Evolutionary conservation across 2,797 vertebrate species (phyloP).

Genomic region (Aldrovandia affinis): DNA sequence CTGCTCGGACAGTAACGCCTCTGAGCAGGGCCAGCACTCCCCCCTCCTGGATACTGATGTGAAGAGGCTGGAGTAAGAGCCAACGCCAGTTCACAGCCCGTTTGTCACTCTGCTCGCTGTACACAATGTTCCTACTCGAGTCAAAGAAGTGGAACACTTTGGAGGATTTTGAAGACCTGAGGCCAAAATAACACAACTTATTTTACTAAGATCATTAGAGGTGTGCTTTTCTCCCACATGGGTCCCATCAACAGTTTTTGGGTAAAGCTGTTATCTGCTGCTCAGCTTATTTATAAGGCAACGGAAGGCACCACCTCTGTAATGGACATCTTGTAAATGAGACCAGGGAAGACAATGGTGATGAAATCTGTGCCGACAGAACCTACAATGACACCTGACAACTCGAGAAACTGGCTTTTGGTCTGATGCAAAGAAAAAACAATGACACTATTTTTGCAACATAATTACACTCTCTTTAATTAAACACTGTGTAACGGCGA

Average conservation of each 20-base stretch:
- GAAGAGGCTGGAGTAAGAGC: neutral
- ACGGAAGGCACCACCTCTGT: neutral
- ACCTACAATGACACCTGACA: neutral
- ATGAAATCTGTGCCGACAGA: neutral
- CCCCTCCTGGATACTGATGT: neutral
- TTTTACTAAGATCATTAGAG: constrained; percentile 2
- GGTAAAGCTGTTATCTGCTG: constrained; percentile 16
- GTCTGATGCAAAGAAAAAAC: neutral
- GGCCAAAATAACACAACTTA: constrained; percentile 4
- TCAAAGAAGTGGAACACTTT: neutral
- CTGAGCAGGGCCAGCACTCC: neutral
- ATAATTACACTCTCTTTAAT: neutral
- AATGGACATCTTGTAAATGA: constrained; percentile 2
- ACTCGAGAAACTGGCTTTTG: neutral
- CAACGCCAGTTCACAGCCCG: neutral
- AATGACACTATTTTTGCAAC: neutral
- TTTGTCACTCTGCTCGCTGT: neutral
- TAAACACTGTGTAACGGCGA: neutral
- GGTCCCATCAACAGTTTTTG: neutral
- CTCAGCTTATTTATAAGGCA: constrained; percentile 1
- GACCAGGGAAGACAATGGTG: neutral
- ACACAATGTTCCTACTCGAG: neutral
- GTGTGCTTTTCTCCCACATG: neutral
- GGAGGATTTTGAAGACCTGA: neutral
- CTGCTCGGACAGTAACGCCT: neutral